Conservation (phyloP, 2,797 vertebrate genomes). For the Spatula clypeata region DNA sequence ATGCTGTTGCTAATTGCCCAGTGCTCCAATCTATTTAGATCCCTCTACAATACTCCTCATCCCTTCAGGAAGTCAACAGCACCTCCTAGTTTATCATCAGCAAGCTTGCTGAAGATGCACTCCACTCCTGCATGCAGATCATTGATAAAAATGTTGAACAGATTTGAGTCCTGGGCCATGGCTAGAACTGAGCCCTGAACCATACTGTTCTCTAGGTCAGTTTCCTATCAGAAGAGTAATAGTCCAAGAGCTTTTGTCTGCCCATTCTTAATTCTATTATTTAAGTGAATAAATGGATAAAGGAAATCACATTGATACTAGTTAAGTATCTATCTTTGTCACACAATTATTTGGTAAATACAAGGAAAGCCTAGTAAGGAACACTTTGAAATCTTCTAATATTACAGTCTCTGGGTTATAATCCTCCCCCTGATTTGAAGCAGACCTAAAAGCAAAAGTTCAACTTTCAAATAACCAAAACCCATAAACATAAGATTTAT, state of each 20-base stretch:
- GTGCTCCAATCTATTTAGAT: not conserved
- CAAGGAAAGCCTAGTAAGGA: constrained; percentile 19
- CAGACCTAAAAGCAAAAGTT: constrained; percentile 34
- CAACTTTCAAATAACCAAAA: constrained; percentile 9
- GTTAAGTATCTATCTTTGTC: constrained; percentile 13
- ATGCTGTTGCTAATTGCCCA: not conserved
- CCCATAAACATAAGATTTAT: constrained; percentile 12
- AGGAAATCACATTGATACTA: not conserved
- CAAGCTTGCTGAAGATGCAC: not conserved
- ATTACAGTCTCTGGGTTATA: constrained; percentile 4
- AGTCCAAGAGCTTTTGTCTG: not conserved
- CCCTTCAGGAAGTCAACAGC: not conserved
- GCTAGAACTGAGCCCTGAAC: not conserved
- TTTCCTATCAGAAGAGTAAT: constrained; percentile 26
- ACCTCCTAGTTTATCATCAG: not conserved
- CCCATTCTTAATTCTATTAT: not conserved
- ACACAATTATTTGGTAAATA: not conserved
- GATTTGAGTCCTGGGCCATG: not conserved
- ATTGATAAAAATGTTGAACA: not conserved
- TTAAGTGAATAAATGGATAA: not conserved
- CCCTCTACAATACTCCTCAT: not conserved
- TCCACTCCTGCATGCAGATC: not conserved
- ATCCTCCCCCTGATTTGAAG: constrained; percentile 31
- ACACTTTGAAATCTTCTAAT: constrained; percentile 50
- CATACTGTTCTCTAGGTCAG: not conserved